Evolutionary conservation across 2,888 invertebrate species (phyloP), one percentile per base, ranked within the genome.

Genomic region (Siphlonurus alternatus): DNA sequence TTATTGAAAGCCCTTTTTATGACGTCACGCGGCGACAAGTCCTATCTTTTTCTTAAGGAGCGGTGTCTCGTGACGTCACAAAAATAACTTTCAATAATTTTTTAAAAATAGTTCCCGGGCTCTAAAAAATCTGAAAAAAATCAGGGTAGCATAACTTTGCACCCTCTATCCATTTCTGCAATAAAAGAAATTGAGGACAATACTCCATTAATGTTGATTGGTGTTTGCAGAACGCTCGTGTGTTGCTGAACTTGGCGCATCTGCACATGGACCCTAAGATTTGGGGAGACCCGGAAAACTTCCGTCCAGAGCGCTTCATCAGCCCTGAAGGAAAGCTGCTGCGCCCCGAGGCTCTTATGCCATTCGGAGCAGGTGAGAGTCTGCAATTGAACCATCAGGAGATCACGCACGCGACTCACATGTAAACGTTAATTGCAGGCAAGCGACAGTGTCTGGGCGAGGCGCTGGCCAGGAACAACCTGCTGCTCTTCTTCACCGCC

Each of bases 401-500:
- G 24, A 18, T 25, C 20, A n/a, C 23, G 23, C n/a, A 53, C 23
- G 65, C 22, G 53, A 51, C 59, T 51, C 25, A 38, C 22, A 22
- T 20, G 54, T 23, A 23, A 59, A 51, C n/a, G n/a, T n/a, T n/a
- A n/a, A n/a, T n/a, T n/a, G 64, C 76, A 80, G 86, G 86, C 1
- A 79, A 78, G 69, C 76, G 86, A 70, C 79, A 84, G 66, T 87
- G 87, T 70, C 75, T 84, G 0, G 87, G 85, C 0, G 84, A 86
- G 72, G 74, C 79, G 0, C 71, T 87, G 66, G 86, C 86, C 0
- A 78, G 78, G 65, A 78, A 79, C 1, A 82, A 83, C 66, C 72
- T 85, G 5, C 86, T 85, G 71, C 74, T 84, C 61, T 79, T 84
- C 69, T 81, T 85, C 64, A 76, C 78, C 0, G 80, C 81, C 53